A percentile compares a stretch with the other conserved stretches of the same genome.
Conservation (phyloP, 2,888 invertebrate genomes). For the Autographa pulchrina region DNA sequence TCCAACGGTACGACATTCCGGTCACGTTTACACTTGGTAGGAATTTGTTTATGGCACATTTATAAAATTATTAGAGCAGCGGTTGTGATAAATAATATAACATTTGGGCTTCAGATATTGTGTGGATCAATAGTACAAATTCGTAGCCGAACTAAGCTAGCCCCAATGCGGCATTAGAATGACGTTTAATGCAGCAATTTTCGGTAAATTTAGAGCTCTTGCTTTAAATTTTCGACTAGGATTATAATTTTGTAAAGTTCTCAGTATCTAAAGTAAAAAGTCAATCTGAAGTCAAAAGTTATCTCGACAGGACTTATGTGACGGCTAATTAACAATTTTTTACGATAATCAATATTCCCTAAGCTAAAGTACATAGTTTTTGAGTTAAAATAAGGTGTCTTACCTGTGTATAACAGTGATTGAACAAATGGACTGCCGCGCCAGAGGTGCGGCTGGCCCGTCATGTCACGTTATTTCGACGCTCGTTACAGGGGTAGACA, state of each 20-base stretch:
- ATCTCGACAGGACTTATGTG: no score
- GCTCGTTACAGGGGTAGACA: not conserved
- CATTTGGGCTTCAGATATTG: no score
- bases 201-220: no score
- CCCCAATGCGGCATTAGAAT: not conserved
- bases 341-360: no score
- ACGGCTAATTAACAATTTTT: no score
- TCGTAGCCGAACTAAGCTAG: not conserved
- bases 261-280: no score
- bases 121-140: not conserved
- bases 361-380: not conserved
- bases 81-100: not conserved
- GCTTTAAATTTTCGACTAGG: no score
- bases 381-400: not conserved
- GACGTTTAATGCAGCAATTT: no score
- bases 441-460: constrained; percentile 30
- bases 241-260: no score
- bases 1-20: not conserved
- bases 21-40: not conserved
- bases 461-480: constrained; percentile 19
- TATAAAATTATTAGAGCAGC: not conserved
- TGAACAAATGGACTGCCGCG: constrained; percentile 23
- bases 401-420: not conserved
- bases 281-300: no score
- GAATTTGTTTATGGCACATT: constrained; percentile 4